Conservation (phyloP, 2,888 invertebrate species). For the Neoascia interrupta region DNA sequence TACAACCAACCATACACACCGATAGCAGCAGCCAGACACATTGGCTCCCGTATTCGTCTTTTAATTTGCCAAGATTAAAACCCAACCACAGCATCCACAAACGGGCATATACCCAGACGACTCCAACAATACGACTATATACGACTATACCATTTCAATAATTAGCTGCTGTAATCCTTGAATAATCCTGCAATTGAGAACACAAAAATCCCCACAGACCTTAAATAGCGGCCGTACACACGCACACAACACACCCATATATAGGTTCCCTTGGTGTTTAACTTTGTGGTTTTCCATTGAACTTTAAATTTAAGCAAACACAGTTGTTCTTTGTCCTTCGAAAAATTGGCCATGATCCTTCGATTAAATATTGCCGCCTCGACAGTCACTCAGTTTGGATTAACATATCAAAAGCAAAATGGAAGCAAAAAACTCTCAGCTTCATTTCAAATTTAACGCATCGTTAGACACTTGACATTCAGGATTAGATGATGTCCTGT, state of each 20-base stretch:
- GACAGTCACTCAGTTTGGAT: conserved; percentile 61
- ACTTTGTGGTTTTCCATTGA: conserved; percentile 19
- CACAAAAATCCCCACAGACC: neutral
- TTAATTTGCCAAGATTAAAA: conserved; percentile 60
- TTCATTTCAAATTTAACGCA: conserved; percentile 66
- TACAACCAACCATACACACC: no score
- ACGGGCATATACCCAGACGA: conserved; percentile 54
- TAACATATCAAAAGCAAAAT: conserved; percentile 41
- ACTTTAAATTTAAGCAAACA: conserved; percentile 15
- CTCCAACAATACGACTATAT: no score
- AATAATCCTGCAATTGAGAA: conserved; percentile 49
- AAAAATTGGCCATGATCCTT: conserved; percentile 51
- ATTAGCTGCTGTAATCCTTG: conserved; percentile 63
- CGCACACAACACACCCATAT: no score
- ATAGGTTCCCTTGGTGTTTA: conserved; percentile 9
- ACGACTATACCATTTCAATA: conserved; percentile 58
- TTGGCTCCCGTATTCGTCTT: conserved; percentile 30
- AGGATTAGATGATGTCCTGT: conserved; percentile 59
- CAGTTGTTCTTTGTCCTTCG: no score
- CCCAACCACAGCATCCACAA: conserved; percentile 48
- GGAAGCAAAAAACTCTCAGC: conserved; percentile 26
- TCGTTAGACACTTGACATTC: conserved; percentile 62
- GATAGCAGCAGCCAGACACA: conserved; percentile 21
- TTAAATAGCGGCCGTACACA: no score
- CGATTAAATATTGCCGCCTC: conserved; percentile 55